Evolutionary conservation across 2,888 invertebrate genomes (phyloP).

Genomic region (Neoaliturus tenellus): DNA sequence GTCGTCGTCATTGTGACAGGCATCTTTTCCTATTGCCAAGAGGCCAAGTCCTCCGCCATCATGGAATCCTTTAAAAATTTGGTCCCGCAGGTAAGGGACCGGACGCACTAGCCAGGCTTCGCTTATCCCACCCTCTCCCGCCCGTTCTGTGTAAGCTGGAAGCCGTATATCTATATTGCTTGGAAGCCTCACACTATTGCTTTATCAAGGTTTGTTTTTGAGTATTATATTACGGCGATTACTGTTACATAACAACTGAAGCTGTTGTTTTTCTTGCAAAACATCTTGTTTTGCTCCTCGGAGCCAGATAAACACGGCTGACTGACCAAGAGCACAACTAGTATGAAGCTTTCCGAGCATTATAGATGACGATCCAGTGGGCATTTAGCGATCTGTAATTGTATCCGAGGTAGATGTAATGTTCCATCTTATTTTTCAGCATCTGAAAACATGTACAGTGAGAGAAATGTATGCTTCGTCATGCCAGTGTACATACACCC

Average conservation of each 20-base stretch:
- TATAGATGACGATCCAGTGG: slow-evolving; percentile 18
- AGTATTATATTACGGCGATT: slow-evolving; percentile 38
- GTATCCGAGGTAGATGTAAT: slow-evolving; percentile 33
- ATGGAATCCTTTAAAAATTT: slow-evolving; percentile 99
- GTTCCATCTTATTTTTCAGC: slow-evolving; percentile 40
- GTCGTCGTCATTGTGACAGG: slow-evolving; percentile 99
- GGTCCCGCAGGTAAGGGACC: slow-evolving; percentile 81
- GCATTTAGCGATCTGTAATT: background rate
- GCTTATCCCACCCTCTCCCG: slow-evolving; percentile 28
- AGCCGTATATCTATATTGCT: slow-evolving; percentile 47
- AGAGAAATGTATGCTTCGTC: slow-evolving; percentile 46
- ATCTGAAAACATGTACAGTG: slow-evolving; percentile 39
- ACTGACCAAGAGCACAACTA: too few species aligned
- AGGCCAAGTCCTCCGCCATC: slow-evolving; percentile 97
- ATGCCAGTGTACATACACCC: slow-evolving; percentile 52
- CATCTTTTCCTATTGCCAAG: slow-evolving; percentile 99
- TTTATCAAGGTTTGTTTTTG: slow-evolving; percentile 49
- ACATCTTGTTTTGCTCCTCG: background rate
- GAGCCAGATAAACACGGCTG: too few species aligned
- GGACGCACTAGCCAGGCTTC: slow-evolving; percentile 50
- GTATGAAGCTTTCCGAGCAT: too few species aligned
- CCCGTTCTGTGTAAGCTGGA: slow-evolving; percentile 54
- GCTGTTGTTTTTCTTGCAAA: background rate
- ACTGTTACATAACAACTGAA: background rate
- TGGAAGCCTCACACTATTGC: slow-evolving; percentile 44